Conservation (phyloP, 2,113 vertebrate species). For the Clupea harengus region DNA sequence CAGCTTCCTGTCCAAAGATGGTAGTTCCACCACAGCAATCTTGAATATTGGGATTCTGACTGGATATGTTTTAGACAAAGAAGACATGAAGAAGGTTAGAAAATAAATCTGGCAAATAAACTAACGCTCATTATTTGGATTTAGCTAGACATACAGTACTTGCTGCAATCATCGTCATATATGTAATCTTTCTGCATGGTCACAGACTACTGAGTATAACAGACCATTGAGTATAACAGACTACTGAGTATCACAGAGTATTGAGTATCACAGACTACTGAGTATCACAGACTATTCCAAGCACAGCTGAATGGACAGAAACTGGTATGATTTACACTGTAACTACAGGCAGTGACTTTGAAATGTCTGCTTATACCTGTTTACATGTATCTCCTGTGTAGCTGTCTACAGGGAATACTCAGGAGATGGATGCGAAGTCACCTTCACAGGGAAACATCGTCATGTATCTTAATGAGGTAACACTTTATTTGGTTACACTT, state of each 20-base stretch:
- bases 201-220: no score
- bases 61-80: conserved; percentile 62
- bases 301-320: no score
- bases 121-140: not conserved
- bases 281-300: no score
- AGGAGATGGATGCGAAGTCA: conserved; percentile 64
- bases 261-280: no score
- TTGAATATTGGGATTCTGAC: conserved; percentile 74
- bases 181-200: no score
- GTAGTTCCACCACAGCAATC: conserved; percentile 70
- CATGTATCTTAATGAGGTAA: conserved; percentile 83
- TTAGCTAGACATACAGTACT: not conserved
- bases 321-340: no score
- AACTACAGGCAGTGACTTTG: no score
- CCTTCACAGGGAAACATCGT: conserved; percentile 76
- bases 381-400: conserved; percentile 34
- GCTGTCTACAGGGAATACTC: conserved; percentile 69
- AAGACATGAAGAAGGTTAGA: conserved; percentile 65
- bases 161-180: no score
- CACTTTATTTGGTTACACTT: not conserved
- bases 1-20: conserved; percentile 47
- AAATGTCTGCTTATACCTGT: not conserved
- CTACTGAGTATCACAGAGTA: no score
- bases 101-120: not conserved
- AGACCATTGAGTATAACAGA: no score